A percentile compares a stretch with the other conserved stretches of the same genome.
Conservation (phyloP, 2,113 vertebrate genomes). For the Columbina picui region DNA sequence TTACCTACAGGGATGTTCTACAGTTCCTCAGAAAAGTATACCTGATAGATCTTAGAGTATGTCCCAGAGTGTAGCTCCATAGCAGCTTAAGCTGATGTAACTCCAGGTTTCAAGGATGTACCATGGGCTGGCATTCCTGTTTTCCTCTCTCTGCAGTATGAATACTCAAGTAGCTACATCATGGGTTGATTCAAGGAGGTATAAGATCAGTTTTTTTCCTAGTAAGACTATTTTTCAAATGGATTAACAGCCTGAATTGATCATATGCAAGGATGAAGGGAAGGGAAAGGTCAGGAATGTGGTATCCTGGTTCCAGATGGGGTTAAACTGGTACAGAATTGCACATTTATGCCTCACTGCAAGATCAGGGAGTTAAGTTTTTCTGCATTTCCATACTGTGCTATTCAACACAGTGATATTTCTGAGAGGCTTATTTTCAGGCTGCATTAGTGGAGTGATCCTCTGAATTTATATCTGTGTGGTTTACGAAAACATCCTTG, state of each 20-base stretch:
- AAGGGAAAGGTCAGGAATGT: neutral
- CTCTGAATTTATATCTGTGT: neutral
- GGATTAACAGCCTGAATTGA: neutral
- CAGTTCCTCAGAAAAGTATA: neutral
- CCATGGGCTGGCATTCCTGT: neutral
- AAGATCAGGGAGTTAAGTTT: neutral
- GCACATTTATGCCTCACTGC: neutral
- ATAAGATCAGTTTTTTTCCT: neutral
- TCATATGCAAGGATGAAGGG: neutral
- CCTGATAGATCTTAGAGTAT: neutral
- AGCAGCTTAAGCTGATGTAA: neutral
- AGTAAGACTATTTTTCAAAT: neutral
- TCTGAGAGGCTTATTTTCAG: neutral
- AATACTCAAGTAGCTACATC: neutral
- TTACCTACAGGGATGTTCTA: neutral
- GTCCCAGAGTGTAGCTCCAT: accelerated
- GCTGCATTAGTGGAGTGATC: neutral
- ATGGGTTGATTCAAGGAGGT: neutral
- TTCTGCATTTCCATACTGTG: neutral
- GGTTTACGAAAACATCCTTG: neutral
- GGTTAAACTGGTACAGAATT: neutral
- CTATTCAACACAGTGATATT: neutral
- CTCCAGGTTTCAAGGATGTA: neutral
- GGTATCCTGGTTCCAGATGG: neutral
- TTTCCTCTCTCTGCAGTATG: neutral